Percentiles rank a stretch among this genome's conserved stretches.
phyloP scores from a whole-genome alignment of 2,113 vertebrate species.

The Tragelaphus strepsiceros region DNA sequence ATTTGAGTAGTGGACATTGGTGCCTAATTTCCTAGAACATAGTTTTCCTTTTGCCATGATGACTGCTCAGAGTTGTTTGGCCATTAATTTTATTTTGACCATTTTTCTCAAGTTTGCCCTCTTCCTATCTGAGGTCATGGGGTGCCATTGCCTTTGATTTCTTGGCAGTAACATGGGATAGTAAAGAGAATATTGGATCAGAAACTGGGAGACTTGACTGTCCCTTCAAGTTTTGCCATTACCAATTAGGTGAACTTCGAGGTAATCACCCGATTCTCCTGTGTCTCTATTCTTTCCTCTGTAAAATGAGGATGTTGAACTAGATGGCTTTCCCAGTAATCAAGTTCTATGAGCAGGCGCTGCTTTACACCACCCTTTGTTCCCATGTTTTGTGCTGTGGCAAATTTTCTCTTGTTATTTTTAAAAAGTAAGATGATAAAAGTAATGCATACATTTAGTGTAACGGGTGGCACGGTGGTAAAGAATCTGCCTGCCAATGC shows the following conservation, averaged over 20 bases:
- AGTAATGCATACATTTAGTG: neutral
- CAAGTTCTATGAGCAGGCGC: neutral
- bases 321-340: neutral
- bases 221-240: neutral
- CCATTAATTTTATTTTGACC: neutral
- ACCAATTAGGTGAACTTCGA: neutral
- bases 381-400: neutral
- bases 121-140: neutral
- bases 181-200: neutral
- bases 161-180: neutral
- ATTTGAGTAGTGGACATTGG: neutral
- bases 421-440: neutral
- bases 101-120: neutral
- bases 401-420: neutral
- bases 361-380: neutral
- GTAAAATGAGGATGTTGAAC: neutral
- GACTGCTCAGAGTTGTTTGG: neutral
- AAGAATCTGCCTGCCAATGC: neutral
- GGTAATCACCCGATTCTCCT: neutral
- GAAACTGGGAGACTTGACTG: neutral
- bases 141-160: neutral
- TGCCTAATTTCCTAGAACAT: neutral
- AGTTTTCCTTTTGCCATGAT: neutral
- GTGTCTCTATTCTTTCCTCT: neutral
- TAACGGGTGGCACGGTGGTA: neutral